These are phyloP conservation scores for Arrhamphus sclerolepis DNA, from an alignment of 2,797 vertebrate genomes.

Conservation along the genomic window DNA sequence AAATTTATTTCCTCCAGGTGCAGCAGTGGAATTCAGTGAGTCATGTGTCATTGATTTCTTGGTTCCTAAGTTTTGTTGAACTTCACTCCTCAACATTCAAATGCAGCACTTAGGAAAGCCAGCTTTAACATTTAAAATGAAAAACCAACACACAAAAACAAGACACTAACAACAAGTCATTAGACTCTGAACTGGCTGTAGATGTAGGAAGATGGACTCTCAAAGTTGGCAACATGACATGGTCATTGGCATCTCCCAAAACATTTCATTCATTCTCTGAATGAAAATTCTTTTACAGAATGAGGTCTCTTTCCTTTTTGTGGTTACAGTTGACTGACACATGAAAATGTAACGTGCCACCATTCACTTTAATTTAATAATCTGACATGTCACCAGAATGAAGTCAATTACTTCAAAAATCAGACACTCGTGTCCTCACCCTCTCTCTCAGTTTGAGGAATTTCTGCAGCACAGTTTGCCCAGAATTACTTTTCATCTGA, in stretches of 20 bases:
- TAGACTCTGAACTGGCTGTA: no score
- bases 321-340: conserved; percentile 48
- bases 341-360: conserved; percentile 39
- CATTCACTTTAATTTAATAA: conserved; percentile 33
- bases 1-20: conserved; percentile 58
- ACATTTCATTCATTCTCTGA: neutral
- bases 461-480: conserved; percentile 24
- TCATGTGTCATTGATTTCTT: conserved; percentile 15
- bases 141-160: no score
- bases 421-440: conserved; percentile 17
- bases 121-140: no score
- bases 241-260: no score
- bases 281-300: conserved; percentile 35
- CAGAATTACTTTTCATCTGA: conserved; percentile 40
- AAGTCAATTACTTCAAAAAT: conserved; percentile 45
- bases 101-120: no score
- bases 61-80: conserved; percentile 6
- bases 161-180: no score
- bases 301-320: conserved; percentile 53
- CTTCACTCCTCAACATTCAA: neutral
- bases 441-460: no score
- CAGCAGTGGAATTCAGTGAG: conserved; percentile 25
- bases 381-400: conserved; percentile 34
- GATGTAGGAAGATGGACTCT: no score
- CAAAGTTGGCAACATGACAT: no score